phyloP scores from a whole-genome alignment of 2,888 invertebrate species.

The Ligdia adustata region DNA sequence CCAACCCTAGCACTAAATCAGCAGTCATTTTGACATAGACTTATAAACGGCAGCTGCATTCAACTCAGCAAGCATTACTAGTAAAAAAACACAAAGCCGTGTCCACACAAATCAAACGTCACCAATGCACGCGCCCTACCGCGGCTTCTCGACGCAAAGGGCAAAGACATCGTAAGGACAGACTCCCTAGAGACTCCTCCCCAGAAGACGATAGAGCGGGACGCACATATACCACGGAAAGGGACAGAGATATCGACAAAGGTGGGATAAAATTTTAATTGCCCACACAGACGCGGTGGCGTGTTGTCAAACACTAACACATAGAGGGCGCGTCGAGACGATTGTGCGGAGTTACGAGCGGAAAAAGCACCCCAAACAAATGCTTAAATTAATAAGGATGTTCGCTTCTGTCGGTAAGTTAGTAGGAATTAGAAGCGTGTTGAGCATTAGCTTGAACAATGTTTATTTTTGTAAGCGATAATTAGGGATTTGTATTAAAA shows the following conservation, averaged over 20 bases:
- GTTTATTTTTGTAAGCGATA: too few species aligned
- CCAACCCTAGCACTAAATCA: not conserved
- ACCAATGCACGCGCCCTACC: slow-evolving; percentile 72
- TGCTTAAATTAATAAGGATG: slow-evolving; percentile 76
- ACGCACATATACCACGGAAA: slow-evolving; percentile 60
- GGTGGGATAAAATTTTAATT: slow-evolving; percentile 84
- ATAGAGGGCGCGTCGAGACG: slow-evolving; percentile 62
- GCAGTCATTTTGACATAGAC: not conserved
- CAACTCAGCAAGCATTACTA: too few species aligned
- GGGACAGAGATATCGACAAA: slow-evolving; percentile 69
- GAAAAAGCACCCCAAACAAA: slow-evolving; percentile 79
- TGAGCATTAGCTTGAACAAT: slow-evolving; percentile 23
- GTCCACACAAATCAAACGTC: slow-evolving; percentile 62
- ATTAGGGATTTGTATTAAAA: too few species aligned
- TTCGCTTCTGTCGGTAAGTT: slow-evolving; percentile 63
- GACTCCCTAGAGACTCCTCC: slow-evolving; percentile 86
- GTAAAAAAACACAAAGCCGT: slow-evolving; percentile 46
- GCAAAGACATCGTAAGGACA: slow-evolving; percentile 86
- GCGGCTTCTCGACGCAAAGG: slow-evolving; percentile 80
- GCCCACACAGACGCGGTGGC: slow-evolving; percentile 69
- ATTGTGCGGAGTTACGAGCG: slow-evolving; percentile 60
- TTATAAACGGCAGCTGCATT: slow-evolving; percentile 12
- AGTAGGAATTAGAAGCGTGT: slow-evolving; percentile 55
- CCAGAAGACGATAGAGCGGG: slow-evolving; percentile 75
- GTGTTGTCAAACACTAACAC: slow-evolving; percentile 61